Evolutionary conservation across 1,140 invertebrate genomes (phyloP).

Genomic region (Portunus trituberculatus): DNA sequence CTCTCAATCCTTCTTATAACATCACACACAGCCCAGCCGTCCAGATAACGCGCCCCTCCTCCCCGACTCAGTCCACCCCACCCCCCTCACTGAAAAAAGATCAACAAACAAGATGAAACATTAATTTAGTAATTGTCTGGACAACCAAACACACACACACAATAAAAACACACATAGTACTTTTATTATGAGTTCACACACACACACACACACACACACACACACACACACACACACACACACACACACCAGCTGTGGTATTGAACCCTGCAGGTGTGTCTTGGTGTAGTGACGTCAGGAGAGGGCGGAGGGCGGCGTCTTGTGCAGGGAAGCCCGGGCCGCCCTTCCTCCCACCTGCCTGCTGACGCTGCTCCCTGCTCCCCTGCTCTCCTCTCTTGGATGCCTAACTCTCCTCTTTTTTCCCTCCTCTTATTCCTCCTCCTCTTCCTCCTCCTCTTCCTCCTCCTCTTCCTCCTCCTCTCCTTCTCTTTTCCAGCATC

Average conservation of each 20-base stretch:
- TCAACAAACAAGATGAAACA: no score
- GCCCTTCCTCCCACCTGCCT: neutral
- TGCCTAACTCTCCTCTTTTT: neutral
- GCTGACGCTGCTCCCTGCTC: neutral
- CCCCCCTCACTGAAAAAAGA: no score
- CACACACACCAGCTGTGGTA: neutral
- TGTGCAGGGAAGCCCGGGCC: neutral
- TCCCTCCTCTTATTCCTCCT: neutral
- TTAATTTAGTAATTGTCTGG: no score
- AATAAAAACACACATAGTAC: no score
- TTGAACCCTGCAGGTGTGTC: slow-evolving; percentile 1
- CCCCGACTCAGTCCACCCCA: no score
- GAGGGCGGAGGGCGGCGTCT: neutral
- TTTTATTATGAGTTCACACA: no score
- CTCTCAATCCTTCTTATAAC: no score
- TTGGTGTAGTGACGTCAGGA: slow-evolving; percentile 12
- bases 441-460: neutral
- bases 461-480: neutral
- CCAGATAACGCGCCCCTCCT: no score
- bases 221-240: neutral
- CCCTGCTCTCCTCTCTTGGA: neutral
- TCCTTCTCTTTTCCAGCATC: neutral
- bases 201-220: no score
- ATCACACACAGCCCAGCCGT: no score
- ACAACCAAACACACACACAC: no score